Conservation (phyloP, 1,140 invertebrate genomes). For the Heliothis virescens region DNA sequence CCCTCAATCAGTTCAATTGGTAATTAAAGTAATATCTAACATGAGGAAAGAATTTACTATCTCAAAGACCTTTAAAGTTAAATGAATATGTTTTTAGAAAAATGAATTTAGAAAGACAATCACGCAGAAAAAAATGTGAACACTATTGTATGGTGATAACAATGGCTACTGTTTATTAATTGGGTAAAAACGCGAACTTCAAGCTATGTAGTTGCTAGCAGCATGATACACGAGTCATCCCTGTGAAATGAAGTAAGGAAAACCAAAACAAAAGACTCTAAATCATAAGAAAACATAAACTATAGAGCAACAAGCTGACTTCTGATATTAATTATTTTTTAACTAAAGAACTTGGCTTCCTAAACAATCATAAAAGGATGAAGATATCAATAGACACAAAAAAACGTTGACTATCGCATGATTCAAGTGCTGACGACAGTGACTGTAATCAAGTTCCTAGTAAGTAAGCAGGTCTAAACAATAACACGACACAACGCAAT, state of each 20-base stretch:
- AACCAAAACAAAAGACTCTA: too few species aligned
- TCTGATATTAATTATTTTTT: background rate
- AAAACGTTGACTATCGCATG: constrained; percentile 9
- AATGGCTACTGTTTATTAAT: too few species aligned
- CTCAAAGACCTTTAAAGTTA: background rate
- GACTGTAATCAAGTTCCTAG: constrained; percentile 28
- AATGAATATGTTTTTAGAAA: background rate
- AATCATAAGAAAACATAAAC: too few species aligned
- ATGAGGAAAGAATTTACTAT: background rate
- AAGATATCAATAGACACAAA: background rate
- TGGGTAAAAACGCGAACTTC: too few species aligned
- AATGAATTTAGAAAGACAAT: too few species aligned
- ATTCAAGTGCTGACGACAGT: constrained; percentile 27
- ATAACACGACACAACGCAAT: constrained; percentile 7
- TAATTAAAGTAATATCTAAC: background rate
- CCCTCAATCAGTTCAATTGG: background rate
- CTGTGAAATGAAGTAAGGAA: too few species aligned
- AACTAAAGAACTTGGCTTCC: background rate
- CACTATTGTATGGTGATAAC: too few species aligned
- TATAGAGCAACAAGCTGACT: too few species aligned
- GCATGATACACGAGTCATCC: too few species aligned
- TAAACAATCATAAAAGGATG: background rate
- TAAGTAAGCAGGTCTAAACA: constrained; percentile 18
- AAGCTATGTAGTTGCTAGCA: too few species aligned
- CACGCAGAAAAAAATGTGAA: too few species aligned